These are phyloP conservation scores for Gobius niger DNA, from an alignment of 2,113 vertebrate genomes.

Conservation along the genomic window DNA sequence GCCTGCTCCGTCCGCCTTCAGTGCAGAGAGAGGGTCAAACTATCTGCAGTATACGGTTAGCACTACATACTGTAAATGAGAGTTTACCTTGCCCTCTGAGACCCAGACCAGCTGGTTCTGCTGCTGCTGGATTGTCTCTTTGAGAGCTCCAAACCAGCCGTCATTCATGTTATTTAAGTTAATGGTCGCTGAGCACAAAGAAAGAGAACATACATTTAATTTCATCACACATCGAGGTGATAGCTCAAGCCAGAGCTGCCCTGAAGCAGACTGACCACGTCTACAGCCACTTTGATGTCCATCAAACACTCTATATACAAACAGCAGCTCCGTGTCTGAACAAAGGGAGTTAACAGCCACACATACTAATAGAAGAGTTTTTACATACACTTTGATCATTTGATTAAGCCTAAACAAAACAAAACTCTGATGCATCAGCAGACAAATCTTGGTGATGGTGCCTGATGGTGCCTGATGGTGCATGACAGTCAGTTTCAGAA, in stretches of 20 bases:
- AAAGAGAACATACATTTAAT: neutral
- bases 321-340: neutral
- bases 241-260: neutral
- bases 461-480: no score
- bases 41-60: neutral
- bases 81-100: conserved; percentile 96
- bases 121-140: conserved; percentile 93
- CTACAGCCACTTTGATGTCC: neutral
- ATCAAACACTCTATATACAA: neutral
- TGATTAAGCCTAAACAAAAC: no score
- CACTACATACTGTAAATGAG: neutral
- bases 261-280: neutral
- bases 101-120: conserved; percentile 99
- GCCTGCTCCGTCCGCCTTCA: conserved; percentile 91
- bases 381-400: no score
- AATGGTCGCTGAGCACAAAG: conserved; percentile 85
- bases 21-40: neutral
- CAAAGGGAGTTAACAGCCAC: conserved; percentile 11
- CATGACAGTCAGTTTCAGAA: no score
- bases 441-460: no score
- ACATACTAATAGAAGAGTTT: neutral
- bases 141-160: conserved; percentile 96
- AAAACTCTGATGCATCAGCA: no score
- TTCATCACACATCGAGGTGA: neutral
- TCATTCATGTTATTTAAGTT: conserved; percentile 99